Conservation (phyloP, 2,797 vertebrate species). For the Tragelaphus oryx region DNA sequence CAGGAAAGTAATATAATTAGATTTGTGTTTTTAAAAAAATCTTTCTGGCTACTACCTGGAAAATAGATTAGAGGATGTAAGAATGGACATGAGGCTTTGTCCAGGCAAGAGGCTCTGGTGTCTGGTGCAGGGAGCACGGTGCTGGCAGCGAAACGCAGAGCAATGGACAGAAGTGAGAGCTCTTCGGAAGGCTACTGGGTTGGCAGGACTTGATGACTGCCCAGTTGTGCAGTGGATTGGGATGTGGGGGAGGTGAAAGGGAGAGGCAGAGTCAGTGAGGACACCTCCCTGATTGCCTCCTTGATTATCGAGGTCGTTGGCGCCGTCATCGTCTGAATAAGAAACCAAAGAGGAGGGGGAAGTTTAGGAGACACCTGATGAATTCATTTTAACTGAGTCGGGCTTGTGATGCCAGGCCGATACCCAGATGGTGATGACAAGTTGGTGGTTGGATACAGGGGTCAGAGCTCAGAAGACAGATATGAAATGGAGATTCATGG, state of each 20-base stretch:
- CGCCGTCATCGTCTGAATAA: background rate
- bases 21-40: background rate
- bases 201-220: background rate
- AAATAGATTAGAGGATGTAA: background rate
- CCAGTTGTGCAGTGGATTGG: too few relatives aligned
- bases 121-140: background rate
- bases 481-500: background rate
- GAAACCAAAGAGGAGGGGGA: background rate
- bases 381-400: background rate
- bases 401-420: background rate
- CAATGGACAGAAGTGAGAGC: background rate
- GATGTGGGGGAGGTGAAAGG: background rate
- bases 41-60: background rate
- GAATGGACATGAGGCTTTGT: background rate
- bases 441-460: background rate
- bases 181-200: background rate
- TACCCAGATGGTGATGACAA: background rate
- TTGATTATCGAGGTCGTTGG: background rate
- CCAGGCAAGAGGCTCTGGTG: background rate
- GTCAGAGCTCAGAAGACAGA: conserved; percentile 12
- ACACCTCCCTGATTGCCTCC: background rate
- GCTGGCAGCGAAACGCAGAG: background rate
- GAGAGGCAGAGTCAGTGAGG: background rate
- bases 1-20: background rate
- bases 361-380: background rate